These are phyloP conservation scores for Salminus brasiliensis DNA, from an alignment of 2,113 vertebrate species.

Conservation along the genomic window DNA sequence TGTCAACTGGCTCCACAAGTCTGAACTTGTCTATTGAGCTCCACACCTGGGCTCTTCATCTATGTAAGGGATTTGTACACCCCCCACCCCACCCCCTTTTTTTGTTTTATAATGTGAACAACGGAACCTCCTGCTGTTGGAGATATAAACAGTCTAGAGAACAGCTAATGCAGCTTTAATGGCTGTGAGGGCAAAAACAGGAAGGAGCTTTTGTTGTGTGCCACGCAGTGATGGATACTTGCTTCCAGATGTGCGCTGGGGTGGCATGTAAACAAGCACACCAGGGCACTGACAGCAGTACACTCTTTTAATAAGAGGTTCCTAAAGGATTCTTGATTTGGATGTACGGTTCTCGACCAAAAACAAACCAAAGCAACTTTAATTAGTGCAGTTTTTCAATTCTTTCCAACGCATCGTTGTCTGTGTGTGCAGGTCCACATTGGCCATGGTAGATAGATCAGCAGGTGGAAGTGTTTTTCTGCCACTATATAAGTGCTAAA, in stretches of 20 bases:
- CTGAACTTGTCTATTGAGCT: neutral
- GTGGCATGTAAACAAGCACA: constrained; percentile 15
- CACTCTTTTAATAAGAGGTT: neutral
- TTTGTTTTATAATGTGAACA: neutral
- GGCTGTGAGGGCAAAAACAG: neutral
- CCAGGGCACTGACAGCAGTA: neutral
- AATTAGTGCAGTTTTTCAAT: too few species aligned
- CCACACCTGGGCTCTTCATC: neutral
- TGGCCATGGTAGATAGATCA: too few species aligned
- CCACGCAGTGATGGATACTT: neutral
- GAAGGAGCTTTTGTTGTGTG: constrained; percentile 8
- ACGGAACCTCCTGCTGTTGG: neutral
- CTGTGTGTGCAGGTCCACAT: too few species aligned
- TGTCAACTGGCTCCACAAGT: neutral
- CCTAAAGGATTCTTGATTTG: neutral
- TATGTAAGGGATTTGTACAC: neutral
- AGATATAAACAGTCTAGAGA: neutral
- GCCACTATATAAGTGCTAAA: too few species aligned
- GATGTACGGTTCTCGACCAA: neutral
- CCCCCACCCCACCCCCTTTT: too few species aligned
- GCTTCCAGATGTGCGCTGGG: constrained; percentile 2
- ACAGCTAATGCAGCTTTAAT: neutral
- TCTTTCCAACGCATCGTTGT: neutral
- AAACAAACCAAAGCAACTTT: too few species aligned
- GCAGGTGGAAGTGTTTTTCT: too few species aligned